Evolutionary conservation across 2,113 vertebrate genomes (phyloP).

Genomic region (Chloroceryle aenea): DNA sequence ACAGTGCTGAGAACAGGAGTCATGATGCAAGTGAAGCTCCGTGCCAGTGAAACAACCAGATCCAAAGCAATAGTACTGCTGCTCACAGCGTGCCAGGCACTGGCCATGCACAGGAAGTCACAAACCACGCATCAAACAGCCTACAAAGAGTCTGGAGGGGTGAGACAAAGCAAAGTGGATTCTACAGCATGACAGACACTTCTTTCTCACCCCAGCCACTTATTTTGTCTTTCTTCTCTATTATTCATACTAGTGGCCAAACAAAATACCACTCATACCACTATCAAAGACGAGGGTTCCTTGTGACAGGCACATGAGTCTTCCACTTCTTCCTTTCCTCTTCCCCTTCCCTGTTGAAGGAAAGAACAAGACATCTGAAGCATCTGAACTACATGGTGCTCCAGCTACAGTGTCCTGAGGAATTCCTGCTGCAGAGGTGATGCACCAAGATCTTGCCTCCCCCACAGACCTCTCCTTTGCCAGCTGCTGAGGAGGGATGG

Average conservation of each 20-base stretch:
- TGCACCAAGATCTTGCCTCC: background rate
- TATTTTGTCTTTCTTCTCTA: background rate
- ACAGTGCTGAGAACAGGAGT: background rate
- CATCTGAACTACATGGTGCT: background rate
- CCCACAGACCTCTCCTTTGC: background rate
- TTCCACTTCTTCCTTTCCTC: background rate
- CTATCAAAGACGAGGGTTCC: background rate
- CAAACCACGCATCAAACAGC: accelerated
- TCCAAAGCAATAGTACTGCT: background rate
- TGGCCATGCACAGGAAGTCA: background rate
- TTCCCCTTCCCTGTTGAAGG: background rate
- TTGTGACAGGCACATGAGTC: background rate
- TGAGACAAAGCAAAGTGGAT: background rate
- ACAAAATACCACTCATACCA: background rate
- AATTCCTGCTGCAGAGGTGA: background rate
- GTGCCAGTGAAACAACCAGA: background rate
- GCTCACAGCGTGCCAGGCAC: background rate
- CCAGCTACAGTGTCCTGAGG: background rate
- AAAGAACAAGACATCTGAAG: background rate
- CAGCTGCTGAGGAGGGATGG: background rate
- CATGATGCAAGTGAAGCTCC: background rate
- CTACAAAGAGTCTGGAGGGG: background rate
- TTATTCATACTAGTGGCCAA: background rate
- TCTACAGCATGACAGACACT: background rate
- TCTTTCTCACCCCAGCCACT: background rate